Evolutionary conservation across 2,888 invertebrate genomes (phyloP), one percentile per base, ranked within the genome.

Genomic region (Sphaeridia pumilis): DNA sequence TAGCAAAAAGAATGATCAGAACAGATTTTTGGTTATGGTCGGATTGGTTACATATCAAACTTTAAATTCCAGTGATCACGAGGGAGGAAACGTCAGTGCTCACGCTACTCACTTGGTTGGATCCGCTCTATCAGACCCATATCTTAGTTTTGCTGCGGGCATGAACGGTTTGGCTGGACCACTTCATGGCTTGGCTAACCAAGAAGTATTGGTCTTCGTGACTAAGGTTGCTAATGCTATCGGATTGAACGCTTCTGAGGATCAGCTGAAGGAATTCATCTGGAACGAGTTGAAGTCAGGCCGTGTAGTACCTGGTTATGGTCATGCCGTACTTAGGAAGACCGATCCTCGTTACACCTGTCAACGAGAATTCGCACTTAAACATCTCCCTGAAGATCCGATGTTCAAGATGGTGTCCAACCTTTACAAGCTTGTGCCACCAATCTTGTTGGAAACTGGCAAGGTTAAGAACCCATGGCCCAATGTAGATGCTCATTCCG

Each of bases 401-500:
- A 72, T 92, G 67, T 93, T 93, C 78, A 85, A 87, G 77, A 76
- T 94, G 67, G 93, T 93, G 22, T 83, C 89, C 2, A 83, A 84
- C 67, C 75, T 93, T 5, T 94, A 88, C 80, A 88, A 92, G 72
- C 80, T 93, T 48, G 90, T 90, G 44, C 94, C 94, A 1, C 87
- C 87, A 63, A 82, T 94, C 68, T 82, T 94, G 42, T 78, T 85
- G 66, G 89, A 90, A 73, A 84, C 87, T 65, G 94, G 93, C 69
- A 94, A 94, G 74, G 92, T 92, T 56, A 88, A 92, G 79, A 94
- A 94, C 79, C 94, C 94, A 58, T 95, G 93, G 93, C 94, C 94
- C 63, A 94, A 95, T 71, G 94, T 95, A 65, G 94, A 95, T 74
- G 92, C 94, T 22, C 93, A 94, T 75, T 92, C 92, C 61, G 94